Conservation (phyloP, 53 echinoderm and acorn worm species). For the Paelopatides confundens region DNA sequence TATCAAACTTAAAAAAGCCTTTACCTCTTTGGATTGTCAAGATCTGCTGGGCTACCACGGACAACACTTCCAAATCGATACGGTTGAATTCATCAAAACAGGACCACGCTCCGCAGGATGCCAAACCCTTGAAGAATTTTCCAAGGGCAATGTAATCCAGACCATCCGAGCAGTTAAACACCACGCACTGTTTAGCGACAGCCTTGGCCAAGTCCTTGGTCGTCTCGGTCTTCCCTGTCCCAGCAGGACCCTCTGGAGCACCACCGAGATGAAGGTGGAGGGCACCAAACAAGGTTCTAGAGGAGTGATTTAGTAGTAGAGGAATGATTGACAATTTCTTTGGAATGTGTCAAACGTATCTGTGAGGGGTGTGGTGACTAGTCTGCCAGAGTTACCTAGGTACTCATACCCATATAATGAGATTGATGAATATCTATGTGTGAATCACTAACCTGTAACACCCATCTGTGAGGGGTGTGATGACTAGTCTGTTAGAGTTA, state of each 20-base stretch:
- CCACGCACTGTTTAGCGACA: slow-evolving; percentile 99
- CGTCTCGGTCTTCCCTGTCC: slow-evolving; percentile 97
- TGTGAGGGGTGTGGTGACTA: slow-evolving; percentile 92
- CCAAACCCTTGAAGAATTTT: slow-evolving; percentile 99
- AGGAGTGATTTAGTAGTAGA: neutral
- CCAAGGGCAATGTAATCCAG: slow-evolving; percentile 98
- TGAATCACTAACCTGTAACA: slow-evolving; percentile 89
- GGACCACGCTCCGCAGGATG: slow-evolving; percentile 99
- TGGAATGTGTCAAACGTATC: slow-evolving; percentile 63
- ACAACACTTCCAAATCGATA: slow-evolving; percentile 96
- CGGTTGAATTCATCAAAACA: slow-evolving; percentile 99
- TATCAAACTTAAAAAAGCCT: neutral
- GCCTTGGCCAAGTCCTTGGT: slow-evolving; percentile 99
- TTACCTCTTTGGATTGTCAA: slow-evolving; percentile 98
- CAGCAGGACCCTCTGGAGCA: slow-evolving; percentile 95
- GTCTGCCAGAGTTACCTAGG: slow-evolving; percentile 91
- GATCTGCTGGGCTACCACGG: slow-evolving; percentile 99
- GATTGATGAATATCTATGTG: slow-evolving; percentile 82
- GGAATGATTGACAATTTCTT: too few relatives aligned
- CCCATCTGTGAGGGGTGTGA: slow-evolving; percentile 61
- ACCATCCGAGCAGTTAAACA: slow-evolving; percentile 99
- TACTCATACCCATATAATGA: slow-evolving; percentile 93
- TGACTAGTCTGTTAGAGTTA: slow-evolving; percentile 33
- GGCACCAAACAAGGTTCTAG: slow-evolving; percentile 94
- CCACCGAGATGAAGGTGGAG: slow-evolving; percentile 98